A percentile compares a stretch with the other conserved stretches of the same genome.
These are phyloP conservation scores for Anoplophora glabripennis DNA, from an alignment of 1,140 invertebrate species.

Conservation along the genomic window DNA sequence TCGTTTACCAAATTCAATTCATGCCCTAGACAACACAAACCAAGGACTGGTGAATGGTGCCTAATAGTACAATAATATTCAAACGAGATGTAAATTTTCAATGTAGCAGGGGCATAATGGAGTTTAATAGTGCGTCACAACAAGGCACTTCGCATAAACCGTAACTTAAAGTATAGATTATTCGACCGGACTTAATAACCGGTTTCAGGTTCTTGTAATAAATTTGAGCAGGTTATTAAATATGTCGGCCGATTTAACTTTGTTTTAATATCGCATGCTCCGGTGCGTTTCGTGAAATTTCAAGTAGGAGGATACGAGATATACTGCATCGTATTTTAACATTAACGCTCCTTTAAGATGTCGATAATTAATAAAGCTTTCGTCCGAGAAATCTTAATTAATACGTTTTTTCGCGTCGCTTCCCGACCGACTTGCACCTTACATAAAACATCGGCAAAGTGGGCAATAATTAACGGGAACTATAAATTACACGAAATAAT, in stretches of 20 bases:
- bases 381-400: no score
- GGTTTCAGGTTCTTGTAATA: conserved; percentile 36
- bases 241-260: conserved; percentile 28
- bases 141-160: background rate
- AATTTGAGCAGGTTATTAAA: conserved; percentile 34
- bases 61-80: background rate
- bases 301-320: conserved; percentile 13
- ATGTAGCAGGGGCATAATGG: background rate
- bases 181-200: conserved; percentile 33
- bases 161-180: conserved; percentile 28
- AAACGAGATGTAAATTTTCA: conserved; percentile 3
- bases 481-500: no score
- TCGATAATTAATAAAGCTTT: no score
- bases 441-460: no score
- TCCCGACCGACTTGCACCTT: no score
- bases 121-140: conserved; percentile 1
- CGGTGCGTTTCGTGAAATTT: conserved; percentile 2
- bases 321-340: no score
- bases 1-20: no score
- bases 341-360: no score
- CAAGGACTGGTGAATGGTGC: no score
- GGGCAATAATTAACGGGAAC: no score
- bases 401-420: no score
- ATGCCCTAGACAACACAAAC: no score
- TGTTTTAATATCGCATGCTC: conserved; percentile 24